Base-by-base conservation (phyloP, 2,113 vertebrate species). In the Lepidothrix coronata region DNA sequence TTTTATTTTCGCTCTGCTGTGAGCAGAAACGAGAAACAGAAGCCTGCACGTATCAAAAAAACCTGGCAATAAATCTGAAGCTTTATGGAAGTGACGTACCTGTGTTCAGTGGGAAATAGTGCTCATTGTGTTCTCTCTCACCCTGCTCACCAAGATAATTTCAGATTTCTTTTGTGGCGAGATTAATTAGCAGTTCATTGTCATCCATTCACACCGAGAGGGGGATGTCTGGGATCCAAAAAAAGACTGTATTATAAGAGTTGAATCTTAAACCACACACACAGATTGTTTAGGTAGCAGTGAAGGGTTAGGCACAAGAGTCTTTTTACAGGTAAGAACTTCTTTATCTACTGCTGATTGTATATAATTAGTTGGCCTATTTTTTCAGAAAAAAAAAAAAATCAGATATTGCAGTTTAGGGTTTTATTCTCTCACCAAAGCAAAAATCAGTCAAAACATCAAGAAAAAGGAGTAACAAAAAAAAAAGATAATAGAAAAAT, bases 51-150 rank as follows among this genome's bases (percentile, higher is more conserved):
- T 35, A 37, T 57, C 17, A 39, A 55, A 72, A 72, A 91, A 82
- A 43, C 17, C 25, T 58, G 43, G 21, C 48, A 77, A 25, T 70
- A 86, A 61, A 63, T 21, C 41, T 89, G 75, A 55, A 81, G 35
- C 7, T 83, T 58, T 9, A 2, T 20, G 14, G 35, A 44, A 12
- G 11, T 81, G 41, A 62, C 44, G 30, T 10, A 12, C 31, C 39
- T 0, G 0, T 46, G 46, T 70, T 27, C 54, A 33, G 67, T 0
- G 0, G 83, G 76, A 28, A 51, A 39, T 24, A 58, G 51, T 7
- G 16, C 44, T 68, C n/a, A 33, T 16, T 51, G 43, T 12, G 13
- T 67, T 68, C 27, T 52, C 52, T 54, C 63, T 88, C 18, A 31
- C 63, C n/a, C 39, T 33, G 31, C 31, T 22, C 33, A 23, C 55